A percentile compares a stretch with the other conserved stretches of the same genome.
phyloP scores from a whole-genome alignment of 2,113 vertebrate species.

The Phocoena sinus region DNA sequence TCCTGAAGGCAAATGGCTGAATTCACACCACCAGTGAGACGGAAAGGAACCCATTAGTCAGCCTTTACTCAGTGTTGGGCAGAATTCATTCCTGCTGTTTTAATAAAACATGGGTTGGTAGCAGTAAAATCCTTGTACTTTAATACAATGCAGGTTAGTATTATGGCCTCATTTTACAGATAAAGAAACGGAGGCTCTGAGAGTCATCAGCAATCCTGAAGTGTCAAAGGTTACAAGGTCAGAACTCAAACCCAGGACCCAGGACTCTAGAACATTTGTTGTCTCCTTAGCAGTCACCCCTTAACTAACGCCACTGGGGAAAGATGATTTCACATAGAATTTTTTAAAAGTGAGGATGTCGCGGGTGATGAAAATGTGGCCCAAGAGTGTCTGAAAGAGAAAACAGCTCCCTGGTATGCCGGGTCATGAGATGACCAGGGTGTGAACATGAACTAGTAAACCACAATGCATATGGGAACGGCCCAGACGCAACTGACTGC shows the following conservation, averaged over 20 bases:
- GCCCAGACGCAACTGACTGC: background rate
- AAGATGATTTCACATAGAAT: background rate
- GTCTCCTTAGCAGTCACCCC: background rate
- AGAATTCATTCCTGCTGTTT: background rate
- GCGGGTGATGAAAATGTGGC: background rate
- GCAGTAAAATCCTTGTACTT: background rate
- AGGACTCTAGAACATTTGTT: background rate
- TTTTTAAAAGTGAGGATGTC: background rate
- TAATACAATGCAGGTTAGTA: background rate
- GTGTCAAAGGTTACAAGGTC: background rate
- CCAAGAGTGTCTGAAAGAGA: background rate
- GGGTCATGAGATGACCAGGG: background rate
- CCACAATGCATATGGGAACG: background rate
- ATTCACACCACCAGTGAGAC: background rate
- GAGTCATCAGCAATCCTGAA: background rate
- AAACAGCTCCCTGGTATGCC: background rate
- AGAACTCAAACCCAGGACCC: background rate
- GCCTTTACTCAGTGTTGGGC: background rate
- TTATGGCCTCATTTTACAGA: background rate
- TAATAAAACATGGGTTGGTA: background rate
- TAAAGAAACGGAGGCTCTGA: background rate
- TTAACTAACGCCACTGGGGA: background rate
- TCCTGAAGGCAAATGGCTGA: background rate
- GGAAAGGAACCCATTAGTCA: background rate
- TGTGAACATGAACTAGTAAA: background rate